A percentile compares a stretch with the other conserved stretches of the same genome.
These are phyloP conservation scores for Premnoplex brunnescens DNA, from an alignment of 2,797 vertebrate genomes.

Conservation along the genomic window DNA sequence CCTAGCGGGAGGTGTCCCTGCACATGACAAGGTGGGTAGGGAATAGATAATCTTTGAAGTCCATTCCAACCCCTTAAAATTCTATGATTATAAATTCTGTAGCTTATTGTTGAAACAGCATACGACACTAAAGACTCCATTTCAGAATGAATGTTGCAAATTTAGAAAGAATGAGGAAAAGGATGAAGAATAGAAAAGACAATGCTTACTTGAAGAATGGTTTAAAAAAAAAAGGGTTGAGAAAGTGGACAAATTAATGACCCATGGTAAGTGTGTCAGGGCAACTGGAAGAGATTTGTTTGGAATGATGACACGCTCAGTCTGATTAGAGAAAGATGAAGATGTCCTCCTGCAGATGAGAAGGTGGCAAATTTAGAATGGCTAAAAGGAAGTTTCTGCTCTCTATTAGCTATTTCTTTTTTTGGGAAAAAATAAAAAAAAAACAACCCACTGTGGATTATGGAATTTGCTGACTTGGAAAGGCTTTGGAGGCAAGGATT, in stretches of 20 bases:
- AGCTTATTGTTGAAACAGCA: neutral
- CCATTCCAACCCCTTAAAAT: neutral
- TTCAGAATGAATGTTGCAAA: neutral
- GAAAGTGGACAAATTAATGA: neutral
- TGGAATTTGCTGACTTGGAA: neutral
- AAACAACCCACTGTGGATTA: neutral
- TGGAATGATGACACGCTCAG: neutral
- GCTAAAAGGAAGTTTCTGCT: neutral
- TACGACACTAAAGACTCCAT: fast-evolving
- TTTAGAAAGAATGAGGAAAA: neutral
- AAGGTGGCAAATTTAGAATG: neutral
- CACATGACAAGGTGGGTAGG: neutral
- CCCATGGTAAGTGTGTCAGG: neutral
- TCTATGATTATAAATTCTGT: neutral
- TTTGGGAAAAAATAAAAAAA: fast-evolving
- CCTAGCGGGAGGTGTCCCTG: neutral
- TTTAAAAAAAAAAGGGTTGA: neutral
- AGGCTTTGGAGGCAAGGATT: neutral
- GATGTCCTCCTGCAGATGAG: neutral
- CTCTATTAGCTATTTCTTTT: neutral
- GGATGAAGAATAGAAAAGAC: neutral
- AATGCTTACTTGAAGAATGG: neutral
- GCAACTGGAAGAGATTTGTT: neutral
- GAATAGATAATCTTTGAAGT: neutral
- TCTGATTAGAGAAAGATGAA: neutral